Evolutionary conservation across 2,113 vertebrate species (phyloP).

Genomic region (Chaetorhynchus papuensis): DNA sequence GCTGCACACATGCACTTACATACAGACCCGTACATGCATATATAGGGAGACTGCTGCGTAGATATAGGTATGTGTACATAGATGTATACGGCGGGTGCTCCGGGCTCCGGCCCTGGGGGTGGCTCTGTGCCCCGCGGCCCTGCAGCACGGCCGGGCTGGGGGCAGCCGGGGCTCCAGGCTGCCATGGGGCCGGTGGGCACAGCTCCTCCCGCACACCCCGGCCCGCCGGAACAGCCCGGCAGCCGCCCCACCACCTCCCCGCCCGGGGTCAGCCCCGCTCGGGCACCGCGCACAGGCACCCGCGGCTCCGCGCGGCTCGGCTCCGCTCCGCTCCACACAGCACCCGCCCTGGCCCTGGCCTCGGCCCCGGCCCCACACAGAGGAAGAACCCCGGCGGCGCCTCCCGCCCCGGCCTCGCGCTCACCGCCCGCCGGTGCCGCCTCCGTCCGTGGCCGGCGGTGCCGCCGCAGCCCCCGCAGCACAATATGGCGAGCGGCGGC

Average conservation of each 20-base stretch:
- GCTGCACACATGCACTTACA: background rate
- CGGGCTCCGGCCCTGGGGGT: background rate
- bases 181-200: background rate
- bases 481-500: conserved; percentile 82
- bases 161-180: background rate
- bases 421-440: background rate
- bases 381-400: background rate
- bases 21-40: fast-evolving
- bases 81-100: fast-evolving
- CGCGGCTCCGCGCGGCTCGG: background rate
- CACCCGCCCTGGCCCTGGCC: background rate
- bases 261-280: background rate
- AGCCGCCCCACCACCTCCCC: background rate
- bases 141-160: background rate
- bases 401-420: background rate
- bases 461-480: conserved; percentile 31
- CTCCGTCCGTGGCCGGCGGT: background rate
- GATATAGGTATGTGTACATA: fast-evolving
- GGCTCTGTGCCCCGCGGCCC: background rate
- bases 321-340: background rate
- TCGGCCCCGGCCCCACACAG: background rate
- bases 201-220: background rate
- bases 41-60: fast-evolving
- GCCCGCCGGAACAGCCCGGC: background rate
- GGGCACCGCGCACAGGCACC: background rate